These are phyloP conservation scores for Drosophila ogumai DNA, from an alignment of 1,140 invertebrate genomes.

Conservation along the genomic window DNA sequence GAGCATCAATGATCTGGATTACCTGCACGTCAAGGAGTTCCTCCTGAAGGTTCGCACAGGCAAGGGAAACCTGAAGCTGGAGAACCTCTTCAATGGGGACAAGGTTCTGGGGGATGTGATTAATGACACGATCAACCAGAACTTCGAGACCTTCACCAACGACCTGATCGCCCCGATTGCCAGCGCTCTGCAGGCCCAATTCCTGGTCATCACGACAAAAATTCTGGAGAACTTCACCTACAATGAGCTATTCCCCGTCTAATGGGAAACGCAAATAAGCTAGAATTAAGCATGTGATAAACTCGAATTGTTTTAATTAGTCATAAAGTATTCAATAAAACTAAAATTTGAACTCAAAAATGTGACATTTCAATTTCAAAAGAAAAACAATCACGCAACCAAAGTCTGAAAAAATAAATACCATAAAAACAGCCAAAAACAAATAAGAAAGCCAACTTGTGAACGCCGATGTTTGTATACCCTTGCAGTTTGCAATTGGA, in stretches of 20 bases:
- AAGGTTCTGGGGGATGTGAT: slow-evolving; percentile 86
- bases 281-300: slow-evolving; percentile 74
- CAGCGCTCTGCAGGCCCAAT: slow-evolving; percentile 86
- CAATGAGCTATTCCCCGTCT: slow-evolving; percentile 87
- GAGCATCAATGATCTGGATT: slow-evolving; percentile 85
- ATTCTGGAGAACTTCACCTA: slow-evolving; percentile 87
- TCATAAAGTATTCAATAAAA: slow-evolving; percentile 55
- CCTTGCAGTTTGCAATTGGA: too few relatives aligned
- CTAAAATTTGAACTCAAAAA: slow-evolving; percentile 12
- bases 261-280: slow-evolving; percentile 37
- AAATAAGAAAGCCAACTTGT: too few relatives aligned
- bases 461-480: too few relatives aligned
- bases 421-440: background rate
- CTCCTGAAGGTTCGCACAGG: slow-evolving; percentile 87
- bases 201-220: slow-evolving; percentile 86
- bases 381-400: background rate
- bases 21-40: slow-evolving; percentile 86
- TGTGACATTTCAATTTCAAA: background rate
- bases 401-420: background rate
- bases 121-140: slow-evolving; percentile 88
- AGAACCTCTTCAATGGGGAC: slow-evolving; percentile 89
- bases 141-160: slow-evolving; percentile 87
- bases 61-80: slow-evolving; percentile 86
- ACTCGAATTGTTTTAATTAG: slow-evolving; percentile 66
- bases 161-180: slow-evolving; percentile 87